Percentiles rank a stretch among this genome's conserved stretches.
Conservation (phyloP, 2,113 vertebrate genomes). For the Pterophyllum scalare region DNA sequence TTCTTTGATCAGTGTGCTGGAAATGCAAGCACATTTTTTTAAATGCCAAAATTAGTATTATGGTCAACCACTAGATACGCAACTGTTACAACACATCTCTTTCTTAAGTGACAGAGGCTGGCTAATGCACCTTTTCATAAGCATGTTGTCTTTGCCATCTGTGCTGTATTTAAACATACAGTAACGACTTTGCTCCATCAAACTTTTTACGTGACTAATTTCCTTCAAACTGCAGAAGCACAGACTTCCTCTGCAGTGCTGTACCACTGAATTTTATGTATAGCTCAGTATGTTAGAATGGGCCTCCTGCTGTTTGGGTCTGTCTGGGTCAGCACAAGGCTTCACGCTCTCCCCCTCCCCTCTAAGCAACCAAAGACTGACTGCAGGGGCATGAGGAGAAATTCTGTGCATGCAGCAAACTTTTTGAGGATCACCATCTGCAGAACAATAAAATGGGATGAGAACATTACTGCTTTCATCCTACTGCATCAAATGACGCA, state of each 20-base stretch:
- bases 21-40: not conserved
- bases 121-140: constrained; percentile 9
- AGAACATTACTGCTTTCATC: not conserved
- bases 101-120: constrained; percentile 5
- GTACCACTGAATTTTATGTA: constrained; percentile 10
- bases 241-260: constrained; percentile 4
- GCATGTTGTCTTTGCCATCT: not conserved
- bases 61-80: not conserved
- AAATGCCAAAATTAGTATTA: not conserved
- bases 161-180: constrained; percentile 7
- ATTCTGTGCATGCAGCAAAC: constrained; percentile 26
- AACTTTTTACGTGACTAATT: constrained; percentile 23
- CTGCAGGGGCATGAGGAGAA: constrained; percentile 26
- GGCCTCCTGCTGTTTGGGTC: constrained; percentile 21
- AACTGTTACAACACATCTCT: not conserved
- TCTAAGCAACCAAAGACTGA: not conserved
- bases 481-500: not conserved
- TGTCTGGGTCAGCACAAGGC: constrained; percentile 20
- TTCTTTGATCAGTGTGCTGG: not conserved
- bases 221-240: not conserved
- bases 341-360: constrained; percentile 7
- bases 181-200: not conserved
- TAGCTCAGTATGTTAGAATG: constrained; percentile 10
- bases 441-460: constrained; percentile 12
- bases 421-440: constrained; percentile 18